Evolutionary conservation across 1,140 invertebrate species (phyloP).

Genomic region (Temnothorax longispinosus): DNA sequence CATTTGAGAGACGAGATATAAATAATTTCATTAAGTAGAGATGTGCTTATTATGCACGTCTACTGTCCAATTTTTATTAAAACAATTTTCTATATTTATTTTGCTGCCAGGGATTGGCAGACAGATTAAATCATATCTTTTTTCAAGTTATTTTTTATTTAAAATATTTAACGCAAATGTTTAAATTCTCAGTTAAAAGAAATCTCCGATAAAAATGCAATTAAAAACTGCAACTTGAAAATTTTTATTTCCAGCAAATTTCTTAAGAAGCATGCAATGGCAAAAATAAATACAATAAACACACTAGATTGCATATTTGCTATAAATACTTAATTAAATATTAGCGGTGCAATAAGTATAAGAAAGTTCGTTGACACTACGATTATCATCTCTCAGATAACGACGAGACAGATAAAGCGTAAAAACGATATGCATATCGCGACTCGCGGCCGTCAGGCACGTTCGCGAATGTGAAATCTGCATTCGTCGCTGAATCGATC

Average conservation of each 20-base stretch:
- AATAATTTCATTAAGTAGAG: slow-evolving; percentile 19
- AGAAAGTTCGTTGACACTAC: not conserved
- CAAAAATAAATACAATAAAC: not conserved
- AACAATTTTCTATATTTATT: not conserved
- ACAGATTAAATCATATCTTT: not conserved
- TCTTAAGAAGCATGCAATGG: not conserved
- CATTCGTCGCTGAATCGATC: slow-evolving; percentile 53
- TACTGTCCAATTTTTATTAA: not conserved
- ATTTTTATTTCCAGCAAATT: not conserved
- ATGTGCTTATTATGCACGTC: not conserved
- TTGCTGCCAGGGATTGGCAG: not conserved
- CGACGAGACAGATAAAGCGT: not conserved
- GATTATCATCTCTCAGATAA: not conserved
- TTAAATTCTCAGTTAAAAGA: not conserved
- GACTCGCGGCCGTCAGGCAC: not conserved
- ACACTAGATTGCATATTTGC: not conserved
- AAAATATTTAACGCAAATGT: not conserved
- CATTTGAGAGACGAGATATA: not conserved
- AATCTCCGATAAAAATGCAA: not conserved
- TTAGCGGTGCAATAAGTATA: not conserved
- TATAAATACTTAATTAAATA: not conserved
- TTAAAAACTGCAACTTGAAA: not conserved
- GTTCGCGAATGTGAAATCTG: slow-evolving; percentile 36
- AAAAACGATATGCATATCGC: slow-evolving; percentile 18
- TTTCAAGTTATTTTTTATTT: not conserved